Base-by-base conservation (phyloP, 2,888 invertebrate species). In the Eledona agricola region DNA sequence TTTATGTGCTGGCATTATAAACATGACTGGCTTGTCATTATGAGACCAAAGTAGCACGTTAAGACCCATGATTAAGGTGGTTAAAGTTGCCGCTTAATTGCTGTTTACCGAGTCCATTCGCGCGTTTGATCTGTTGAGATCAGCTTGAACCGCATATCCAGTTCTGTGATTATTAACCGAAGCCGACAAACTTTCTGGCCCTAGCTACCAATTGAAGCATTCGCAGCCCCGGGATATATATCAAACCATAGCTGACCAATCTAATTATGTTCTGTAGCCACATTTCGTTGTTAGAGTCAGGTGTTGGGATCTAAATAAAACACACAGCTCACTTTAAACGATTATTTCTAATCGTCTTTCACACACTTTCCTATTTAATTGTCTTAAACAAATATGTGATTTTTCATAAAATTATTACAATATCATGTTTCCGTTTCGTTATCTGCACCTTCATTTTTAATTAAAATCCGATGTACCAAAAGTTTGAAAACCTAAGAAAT, bases 31-130 rank as follows among this genome's bases (percentile, higher is more conserved):
- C 63, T 70, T 72, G 70, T 74, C 69, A 75, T 75, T 75, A 75
- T 71, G 69, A 68, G 73, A 71, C 72, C 73, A 75, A 75, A 75
- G 75, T 75, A 75, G 75, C 74, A 72, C 72, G 72, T 73, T 71
- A 73, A 73, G 72, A 67, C 72, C 72, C 72, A 62, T 74, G 75
- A 75, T 75, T 75, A 74, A 72, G 72, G 74, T 72, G 73, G 74
- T 74, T 73, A 74, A 73, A 74, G 71, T 75, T 72, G 74, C 73
- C 74, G 72, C 72, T 74, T 76, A 76, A 75, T 75, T 76, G 76
- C 74, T 75, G 75, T 75, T 76, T 75, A 75, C 74, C 65, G 69
- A 75, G 72, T 68, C 73, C 73, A 73, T 76, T 75, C 74, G 73
- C 75, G 75, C 74, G 73, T 75, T 74, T 74, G 75, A 75, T 74